Evolutionary conservation across 1,140 invertebrate genomes (phyloP).

Genomic region (Diabrotica undecimpunctata): DNA sequence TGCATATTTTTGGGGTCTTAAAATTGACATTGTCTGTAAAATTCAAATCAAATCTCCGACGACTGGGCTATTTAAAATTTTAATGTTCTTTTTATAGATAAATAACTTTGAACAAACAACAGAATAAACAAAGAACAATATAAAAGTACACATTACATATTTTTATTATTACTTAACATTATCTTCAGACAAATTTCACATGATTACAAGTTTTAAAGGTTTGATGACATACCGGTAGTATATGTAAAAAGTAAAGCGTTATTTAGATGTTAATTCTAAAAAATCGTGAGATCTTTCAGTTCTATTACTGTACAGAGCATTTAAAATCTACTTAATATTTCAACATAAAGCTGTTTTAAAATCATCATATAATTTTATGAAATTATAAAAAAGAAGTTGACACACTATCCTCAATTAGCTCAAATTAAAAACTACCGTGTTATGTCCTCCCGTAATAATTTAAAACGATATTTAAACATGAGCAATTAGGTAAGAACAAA

Average conservation of each 20-base stretch:
- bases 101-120: too few species aligned
- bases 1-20: too few species aligned
- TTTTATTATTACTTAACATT: too few species aligned
- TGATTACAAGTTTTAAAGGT: too few species aligned
- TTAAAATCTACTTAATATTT: slow-evolving; percentile 1
- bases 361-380: neutral
- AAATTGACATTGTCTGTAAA: too few species aligned
- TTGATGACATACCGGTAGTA: too few species aligned
- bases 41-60: too few species aligned
- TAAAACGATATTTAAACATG: neutral
- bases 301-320: neutral
- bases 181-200: too few species aligned
- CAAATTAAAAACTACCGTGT: neutral
- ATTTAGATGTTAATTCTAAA: neutral
- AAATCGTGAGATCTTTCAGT: neutral
- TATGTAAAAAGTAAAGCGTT: neutral
- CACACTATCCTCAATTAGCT: slow-evolving; percentile 2
- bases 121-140: too few species aligned
- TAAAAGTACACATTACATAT: too few species aligned
- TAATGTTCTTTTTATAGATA: too few species aligned
- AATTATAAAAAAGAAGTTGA: neutral
- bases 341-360: neutral
- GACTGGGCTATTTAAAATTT: too few species aligned
- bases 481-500: neutral
- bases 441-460: neutral